Conservation (phyloP, 2,797 vertebrate genomes). For the Tarsius wallacei region DNA sequence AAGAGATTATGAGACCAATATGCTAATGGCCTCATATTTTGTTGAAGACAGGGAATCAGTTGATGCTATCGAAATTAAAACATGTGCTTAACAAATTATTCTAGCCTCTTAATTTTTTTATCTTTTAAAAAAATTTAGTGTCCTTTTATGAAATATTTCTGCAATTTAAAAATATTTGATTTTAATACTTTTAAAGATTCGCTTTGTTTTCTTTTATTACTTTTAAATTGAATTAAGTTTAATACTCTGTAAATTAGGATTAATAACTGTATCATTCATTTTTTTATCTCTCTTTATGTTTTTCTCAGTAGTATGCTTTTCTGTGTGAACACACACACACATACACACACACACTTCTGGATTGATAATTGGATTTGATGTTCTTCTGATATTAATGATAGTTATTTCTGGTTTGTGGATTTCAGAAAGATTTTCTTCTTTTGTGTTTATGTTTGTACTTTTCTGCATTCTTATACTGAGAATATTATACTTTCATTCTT, state of each 20-base stretch:
- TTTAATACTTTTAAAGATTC: neutral
- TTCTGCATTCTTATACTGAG: neutral
- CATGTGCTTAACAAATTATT: neutral
- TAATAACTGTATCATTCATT: neutral
- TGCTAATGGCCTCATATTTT: neutral
- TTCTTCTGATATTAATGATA: neutral
- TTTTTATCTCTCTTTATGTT: neutral
- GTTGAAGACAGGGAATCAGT: neutral
- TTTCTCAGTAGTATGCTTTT: neutral
- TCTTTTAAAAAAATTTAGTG: neutral
- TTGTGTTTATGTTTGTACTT: neutral
- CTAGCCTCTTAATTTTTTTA: neutral
- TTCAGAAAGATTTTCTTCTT: neutral
- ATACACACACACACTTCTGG: neutral
- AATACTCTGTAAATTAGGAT: neutral
- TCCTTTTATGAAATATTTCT: constrained; percentile 9
- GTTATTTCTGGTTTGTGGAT: neutral
- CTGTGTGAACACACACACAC: neutral
- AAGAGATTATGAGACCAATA: neutral
- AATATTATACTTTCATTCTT: neutral
- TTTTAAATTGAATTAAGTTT: constrained; percentile 1
- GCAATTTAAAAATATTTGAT: neutral
- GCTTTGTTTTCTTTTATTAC: neutral
- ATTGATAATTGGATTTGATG: neutral
- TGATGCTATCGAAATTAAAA: constrained; percentile 22